Evolutionary conservation across 2,888 invertebrate genomes (phyloP).

Genomic region (Stenolophus ochropezus): DNA sequence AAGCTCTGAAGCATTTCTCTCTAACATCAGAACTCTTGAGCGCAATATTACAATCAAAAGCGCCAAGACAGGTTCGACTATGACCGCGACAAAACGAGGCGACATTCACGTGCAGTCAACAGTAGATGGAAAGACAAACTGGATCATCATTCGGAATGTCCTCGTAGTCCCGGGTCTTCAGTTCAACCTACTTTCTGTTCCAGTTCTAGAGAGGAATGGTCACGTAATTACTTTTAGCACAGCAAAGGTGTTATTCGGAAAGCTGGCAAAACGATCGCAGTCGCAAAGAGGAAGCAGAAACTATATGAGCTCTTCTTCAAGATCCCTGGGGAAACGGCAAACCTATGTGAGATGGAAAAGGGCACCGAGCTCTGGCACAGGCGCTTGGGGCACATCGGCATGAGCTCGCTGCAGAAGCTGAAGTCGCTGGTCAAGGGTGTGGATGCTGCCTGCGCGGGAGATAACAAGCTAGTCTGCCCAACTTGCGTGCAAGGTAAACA

Average conservation of each 20-base stretch:
- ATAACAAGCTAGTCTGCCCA: background rate
- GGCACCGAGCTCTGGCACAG: background rate
- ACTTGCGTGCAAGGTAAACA: background rate
- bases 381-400: background rate
- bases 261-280: background rate
- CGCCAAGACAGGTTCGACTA: conserved; percentile 62
- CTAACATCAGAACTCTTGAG: conserved; percentile 57
- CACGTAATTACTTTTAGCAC: conserved; percentile 56
- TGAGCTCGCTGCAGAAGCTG: background rate
- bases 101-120: background rate
- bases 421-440: background rate
- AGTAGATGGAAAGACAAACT: conserved; percentile 10
- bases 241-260: background rate
- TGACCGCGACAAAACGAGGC: conserved; percentile 67
- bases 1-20: background rate
- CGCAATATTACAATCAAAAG: conserved; percentile 66
- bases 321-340: background rate
- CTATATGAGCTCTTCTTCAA: conserved; percentile 60
- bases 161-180: conserved; percentile 59
- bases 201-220: conserved; percentile 62
- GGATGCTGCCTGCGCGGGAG: background rate
- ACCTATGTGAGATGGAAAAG: background rate
- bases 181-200: conserved; percentile 63
- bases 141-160: no score
- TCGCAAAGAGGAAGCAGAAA: no score